These are phyloP conservation scores for Anser brachyrhynchus DNA, from an alignment of 2,113 vertebrate species.

Conservation along the genomic window DNA sequence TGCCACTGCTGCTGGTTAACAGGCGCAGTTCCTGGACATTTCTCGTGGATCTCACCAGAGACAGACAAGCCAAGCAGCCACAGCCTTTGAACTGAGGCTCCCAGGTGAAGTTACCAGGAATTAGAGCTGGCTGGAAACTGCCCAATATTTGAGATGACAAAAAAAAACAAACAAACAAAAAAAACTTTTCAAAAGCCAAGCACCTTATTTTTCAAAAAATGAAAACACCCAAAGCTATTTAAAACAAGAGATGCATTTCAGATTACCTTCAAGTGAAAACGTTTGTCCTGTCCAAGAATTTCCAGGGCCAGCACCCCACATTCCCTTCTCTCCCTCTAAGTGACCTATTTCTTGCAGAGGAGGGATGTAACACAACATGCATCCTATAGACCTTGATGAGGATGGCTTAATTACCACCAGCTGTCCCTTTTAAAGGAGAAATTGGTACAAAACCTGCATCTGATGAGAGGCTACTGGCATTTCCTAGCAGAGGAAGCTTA, in stretches of 20 bases:
- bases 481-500: constrained; percentile 49
- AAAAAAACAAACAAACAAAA: background rate
- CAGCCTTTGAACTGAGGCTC: background rate
- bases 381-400: background rate
- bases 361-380: background rate
- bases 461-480: background rate
- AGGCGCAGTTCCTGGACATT: background rate
- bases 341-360: background rate
- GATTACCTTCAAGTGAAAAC: background rate
- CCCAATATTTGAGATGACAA: background rate
- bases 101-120: rapidly evolving
- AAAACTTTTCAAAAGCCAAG: background rate
- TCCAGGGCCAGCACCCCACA: background rate
- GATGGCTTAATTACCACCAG: background rate
- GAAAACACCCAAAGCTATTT: background rate
- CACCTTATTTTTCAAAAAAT: background rate
- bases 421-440: background rate
- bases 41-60: background rate
- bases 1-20: background rate
- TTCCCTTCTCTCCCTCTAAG: background rate
- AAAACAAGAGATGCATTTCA: background rate
- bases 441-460: background rate
- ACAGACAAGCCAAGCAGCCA: background rate
- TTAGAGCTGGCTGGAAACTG: background rate
- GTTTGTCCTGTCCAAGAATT: background rate